These are phyloP conservation scores for Deroplatys truncata DNA, from an alignment of 2,888 invertebrate genomes.

Conservation along the genomic window DNA sequence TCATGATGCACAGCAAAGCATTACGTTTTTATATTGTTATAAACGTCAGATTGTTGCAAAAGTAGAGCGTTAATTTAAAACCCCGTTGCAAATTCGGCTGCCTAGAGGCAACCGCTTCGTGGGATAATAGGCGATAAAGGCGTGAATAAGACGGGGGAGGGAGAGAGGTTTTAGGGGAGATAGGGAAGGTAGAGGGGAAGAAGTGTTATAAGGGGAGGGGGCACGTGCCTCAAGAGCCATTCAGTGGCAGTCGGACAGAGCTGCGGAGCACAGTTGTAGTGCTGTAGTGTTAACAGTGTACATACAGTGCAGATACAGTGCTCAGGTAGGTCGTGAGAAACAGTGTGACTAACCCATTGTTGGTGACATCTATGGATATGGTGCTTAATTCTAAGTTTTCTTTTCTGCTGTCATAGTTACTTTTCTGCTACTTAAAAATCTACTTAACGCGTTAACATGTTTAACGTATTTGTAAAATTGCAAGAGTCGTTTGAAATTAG, in stretches of 20 bases:
- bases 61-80: not conserved
- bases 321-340: not conserved
- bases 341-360: too few relatives aligned
- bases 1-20: too few relatives aligned
- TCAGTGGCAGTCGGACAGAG: not conserved
- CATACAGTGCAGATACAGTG: not conserved
- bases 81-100: not conserved
- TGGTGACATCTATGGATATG: too few relatives aligned
- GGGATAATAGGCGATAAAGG: not conserved
- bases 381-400: too few relatives aligned
- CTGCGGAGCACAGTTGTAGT: not conserved
- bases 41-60: too few relatives aligned
- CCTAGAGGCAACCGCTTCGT: not conserved
- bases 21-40: too few relatives aligned
- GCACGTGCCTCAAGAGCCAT: constrained; percentile 1
- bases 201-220: not conserved
- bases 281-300: not conserved
- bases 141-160: not conserved
- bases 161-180: not conserved
- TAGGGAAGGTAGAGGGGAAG: not conserved
- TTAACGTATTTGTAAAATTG: too few relatives aligned
- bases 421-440: too few relatives aligned
- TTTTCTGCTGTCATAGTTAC: too few relatives aligned
- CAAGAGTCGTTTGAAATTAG: too few relatives aligned
- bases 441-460: too few relatives aligned